Evolutionary conservation across 2,113 vertebrate species (phyloP).

Genomic region (Pomatostomus ruficeps): DNA sequence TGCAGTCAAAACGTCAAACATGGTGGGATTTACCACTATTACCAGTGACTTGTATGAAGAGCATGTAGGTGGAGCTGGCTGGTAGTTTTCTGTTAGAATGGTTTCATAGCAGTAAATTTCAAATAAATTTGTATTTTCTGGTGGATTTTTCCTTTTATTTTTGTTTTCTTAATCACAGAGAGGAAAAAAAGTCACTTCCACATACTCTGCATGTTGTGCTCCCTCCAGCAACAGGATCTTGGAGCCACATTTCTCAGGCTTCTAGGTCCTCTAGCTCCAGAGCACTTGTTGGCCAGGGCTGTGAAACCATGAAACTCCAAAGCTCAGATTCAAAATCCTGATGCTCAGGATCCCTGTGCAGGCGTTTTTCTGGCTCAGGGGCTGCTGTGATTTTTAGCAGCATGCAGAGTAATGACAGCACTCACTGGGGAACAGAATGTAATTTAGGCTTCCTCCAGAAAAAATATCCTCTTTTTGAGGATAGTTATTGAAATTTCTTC

Average conservation of each 20-base stretch:
- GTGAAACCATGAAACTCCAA: not conserved
- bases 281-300: not conserved
- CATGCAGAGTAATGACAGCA: not conserved
- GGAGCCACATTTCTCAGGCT: not conserved
- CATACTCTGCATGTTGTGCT: not conserved
- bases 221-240: not conserved
- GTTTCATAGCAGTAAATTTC: not conserved
- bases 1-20: not conserved
- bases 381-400: not conserved
- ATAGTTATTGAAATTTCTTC: not conserved
- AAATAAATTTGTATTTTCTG: not conserved
- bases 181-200: not conserved
- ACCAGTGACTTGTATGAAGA: not conserved
- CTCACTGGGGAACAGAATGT: not conserved
- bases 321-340: not conserved
- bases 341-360: not conserved
- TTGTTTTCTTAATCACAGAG: not conserved
- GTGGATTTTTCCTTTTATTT: not conserved
- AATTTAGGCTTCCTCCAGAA: not conserved
- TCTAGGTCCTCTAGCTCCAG: not conserved
- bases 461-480: not conserved
- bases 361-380: not conserved
- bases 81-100: not conserved
- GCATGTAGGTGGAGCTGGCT: not conserved
- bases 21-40: not conserved